A percentile compares a stretch with the other conserved stretches of the same genome.
Conservation (phyloP, 2,797 vertebrate species). For the Tinamus major region DNA sequence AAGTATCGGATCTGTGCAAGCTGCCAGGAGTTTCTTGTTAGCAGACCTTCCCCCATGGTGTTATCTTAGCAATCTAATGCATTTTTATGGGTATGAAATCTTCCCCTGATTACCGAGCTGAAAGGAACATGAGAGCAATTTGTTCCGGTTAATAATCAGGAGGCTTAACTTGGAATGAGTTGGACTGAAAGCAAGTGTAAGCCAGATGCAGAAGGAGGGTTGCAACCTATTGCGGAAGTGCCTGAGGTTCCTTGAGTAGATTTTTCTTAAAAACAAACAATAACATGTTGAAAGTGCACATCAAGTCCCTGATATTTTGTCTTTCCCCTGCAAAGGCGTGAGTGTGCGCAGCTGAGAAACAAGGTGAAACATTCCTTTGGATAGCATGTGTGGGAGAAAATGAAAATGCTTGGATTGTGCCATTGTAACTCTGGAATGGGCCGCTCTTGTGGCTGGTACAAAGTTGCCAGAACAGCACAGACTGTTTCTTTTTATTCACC, state of each 20-base stretch:
- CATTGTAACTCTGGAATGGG: background rate
- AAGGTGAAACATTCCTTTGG: background rate
- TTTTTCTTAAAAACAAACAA: constrained; percentile 5
- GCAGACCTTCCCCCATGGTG: constrained; percentile 16
- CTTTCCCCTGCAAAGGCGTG: background rate
- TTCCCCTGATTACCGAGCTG: constrained; percentile 34
- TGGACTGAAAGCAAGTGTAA: constrained; percentile 43
- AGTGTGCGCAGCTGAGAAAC: background rate
- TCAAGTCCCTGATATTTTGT: background rate
- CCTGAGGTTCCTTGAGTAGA: background rate
- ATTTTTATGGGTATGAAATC: constrained; percentile 53
- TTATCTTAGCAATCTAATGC: constrained; percentile 43
- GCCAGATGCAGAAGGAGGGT: constrained; percentile 24
- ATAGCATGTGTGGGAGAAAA: background rate
- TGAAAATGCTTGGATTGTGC: background rate
- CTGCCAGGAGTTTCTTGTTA: constrained; percentile 38
- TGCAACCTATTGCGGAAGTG: background rate
- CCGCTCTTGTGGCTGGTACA: background rate
- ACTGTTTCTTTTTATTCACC: background rate
- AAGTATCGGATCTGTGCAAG: background rate
- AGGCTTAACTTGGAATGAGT: constrained; percentile 44
- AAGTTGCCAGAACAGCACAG: background rate
- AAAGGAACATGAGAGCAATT: constrained; percentile 55
- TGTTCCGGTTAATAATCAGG: constrained; percentile 46
- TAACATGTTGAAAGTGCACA: background rate